phyloP scores from a whole-genome alignment of 2,888 invertebrate genomes.

The Eupithecia abbreviata region DNA sequence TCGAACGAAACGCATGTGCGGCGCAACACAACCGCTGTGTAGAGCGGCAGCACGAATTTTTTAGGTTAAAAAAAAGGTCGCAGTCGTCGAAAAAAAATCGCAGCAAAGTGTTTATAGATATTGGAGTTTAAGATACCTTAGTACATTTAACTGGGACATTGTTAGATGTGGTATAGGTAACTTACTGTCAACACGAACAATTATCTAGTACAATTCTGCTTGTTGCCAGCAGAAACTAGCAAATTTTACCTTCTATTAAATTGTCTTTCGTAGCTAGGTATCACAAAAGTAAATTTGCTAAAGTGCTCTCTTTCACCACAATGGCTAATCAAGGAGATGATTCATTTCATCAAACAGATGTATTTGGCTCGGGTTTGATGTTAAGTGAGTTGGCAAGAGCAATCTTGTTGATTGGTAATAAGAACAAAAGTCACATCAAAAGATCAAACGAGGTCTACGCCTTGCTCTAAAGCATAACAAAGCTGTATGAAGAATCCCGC shows the following conservation, averaged over 20 bases:
- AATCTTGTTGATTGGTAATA: constrained; percentile 73
- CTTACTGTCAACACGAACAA: neutral
- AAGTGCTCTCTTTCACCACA: constrained; percentile 11
- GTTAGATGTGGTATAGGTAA: too few species aligned
- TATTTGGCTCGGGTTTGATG: constrained; percentile 50
- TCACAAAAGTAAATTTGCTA: neutral
- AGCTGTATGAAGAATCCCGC: neutral
- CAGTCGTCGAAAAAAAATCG: too few species aligned
- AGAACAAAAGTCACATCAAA: constrained; percentile 54
- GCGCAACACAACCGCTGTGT: too few species aligned
- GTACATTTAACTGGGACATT: too few species aligned
- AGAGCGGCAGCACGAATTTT: too few species aligned
- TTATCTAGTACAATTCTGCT: neutral
- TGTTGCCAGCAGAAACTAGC: neutral
- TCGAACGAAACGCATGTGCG: too few species aligned
- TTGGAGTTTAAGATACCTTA: neutral
- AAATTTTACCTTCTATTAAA: neutral
- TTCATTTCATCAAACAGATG: constrained; percentile 23
- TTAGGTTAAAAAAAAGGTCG: too few species aligned
- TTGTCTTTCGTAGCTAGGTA: neutral
- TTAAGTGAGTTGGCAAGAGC: constrained; percentile 65
- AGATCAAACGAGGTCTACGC: constrained; percentile 45
- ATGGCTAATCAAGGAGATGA: constrained; percentile 15
- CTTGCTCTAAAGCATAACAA: neutral
- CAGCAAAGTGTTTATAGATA: too few species aligned